Base-by-base conservation (phyloP, 2,888 invertebrate species). In the Sinhomidia bicolor region DNA sequence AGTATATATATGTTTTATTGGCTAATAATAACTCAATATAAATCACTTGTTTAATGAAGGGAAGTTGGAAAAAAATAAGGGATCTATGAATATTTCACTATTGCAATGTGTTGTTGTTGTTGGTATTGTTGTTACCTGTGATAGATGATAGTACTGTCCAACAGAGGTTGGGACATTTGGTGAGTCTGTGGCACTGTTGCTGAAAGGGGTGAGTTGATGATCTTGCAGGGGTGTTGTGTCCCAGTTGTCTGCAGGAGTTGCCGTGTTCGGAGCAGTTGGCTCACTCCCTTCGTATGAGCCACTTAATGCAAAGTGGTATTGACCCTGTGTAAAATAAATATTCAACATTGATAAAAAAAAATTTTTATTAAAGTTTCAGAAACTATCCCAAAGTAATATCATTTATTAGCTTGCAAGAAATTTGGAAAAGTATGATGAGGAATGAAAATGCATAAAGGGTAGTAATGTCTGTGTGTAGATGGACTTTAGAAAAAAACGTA, bases 211-310 rank as follows among this genome's bases (percentile, higher is more conserved):
- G 82, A 88, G 89, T 87, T 89, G 91, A 90, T 90, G 91, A 89
- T 92, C 91, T 60, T 91, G 91, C 57, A 92, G 89, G 41, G 89
- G 89, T 71, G 91, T 91, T 80, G 91, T 90, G 88, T 91, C 91
- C 92, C 92, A 92, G 90, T 90, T 92, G 90, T 92, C 92, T 51
- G 92, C 90, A 89, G 91, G 92, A 85, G 91, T 91, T 17, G 90
- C 89, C 88, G 90, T 91, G 85, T 91, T 91, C 17, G 91, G 90
- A 84, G 91, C 91, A 32, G 91, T 89, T 44, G 91, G 91, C 88
- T 92, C 91, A 74, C 91, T 90, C 90, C 92, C 92, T 90, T 92
- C 92, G 57, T 92, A 92, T 36, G 91, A 89, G 83, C 91, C 91
- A 84, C 91, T 91, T 36, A 92, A 71, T 41, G 90, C 91, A 51